These are phyloP conservation scores for Eclectus roratus DNA, from an alignment of 2,113 vertebrate genomes.

Conservation along the genomic window DNA sequence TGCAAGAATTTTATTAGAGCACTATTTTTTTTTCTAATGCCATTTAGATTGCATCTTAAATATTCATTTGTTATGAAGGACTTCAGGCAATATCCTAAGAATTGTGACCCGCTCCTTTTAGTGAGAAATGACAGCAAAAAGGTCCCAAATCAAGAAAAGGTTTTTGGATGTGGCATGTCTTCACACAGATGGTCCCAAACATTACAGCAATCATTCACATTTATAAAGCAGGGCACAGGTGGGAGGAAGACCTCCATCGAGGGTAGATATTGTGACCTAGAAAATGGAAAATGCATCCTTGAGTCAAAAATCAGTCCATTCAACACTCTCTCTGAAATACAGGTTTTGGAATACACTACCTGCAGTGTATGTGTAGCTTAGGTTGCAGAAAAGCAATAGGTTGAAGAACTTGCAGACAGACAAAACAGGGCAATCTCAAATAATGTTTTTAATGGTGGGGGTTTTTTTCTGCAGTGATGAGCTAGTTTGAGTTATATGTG, in stretches of 20 bases:
- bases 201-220: neutral
- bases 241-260: neutral
- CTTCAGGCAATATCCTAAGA: neutral
- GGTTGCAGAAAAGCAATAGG: neutral
- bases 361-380: neutral
- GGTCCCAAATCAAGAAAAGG: neutral
- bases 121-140: neutral
- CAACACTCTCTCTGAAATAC: neutral
- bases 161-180: neutral
- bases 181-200: neutral
- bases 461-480: neutral
- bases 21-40: neutral
- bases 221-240: neutral
- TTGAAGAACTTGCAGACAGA: neutral
- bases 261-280: neutral
- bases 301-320: neutral
- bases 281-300: neutral
- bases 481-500: neutral
- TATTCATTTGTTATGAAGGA: neutral
- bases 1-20: neutral
- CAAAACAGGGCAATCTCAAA: neutral
- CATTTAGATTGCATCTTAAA: neutral
- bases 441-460: neutral
- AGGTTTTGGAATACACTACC: neutral
- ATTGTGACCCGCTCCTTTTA: neutral